phyloP scores from a whole-genome alignment of 1,140 invertebrate species.

The Drosophila takahashii region DNA sequence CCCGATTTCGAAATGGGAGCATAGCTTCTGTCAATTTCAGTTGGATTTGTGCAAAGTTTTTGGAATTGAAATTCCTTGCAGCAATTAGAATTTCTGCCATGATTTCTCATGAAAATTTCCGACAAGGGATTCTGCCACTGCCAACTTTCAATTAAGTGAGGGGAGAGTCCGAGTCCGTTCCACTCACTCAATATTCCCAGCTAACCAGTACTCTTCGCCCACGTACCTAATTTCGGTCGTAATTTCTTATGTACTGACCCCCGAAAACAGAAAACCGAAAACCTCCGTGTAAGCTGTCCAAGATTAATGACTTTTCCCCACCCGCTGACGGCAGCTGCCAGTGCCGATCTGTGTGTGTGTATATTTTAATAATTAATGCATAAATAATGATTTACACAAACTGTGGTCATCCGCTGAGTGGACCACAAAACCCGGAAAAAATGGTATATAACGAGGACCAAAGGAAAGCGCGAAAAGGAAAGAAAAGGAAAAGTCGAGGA shows the following conservation, averaged over 20 bases:
- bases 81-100: conserved; percentile 44
- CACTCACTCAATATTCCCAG: conserved; percentile 8
- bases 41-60: conserved; percentile 33
- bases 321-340: conserved; percentile 18
- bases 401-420: conserved; percentile 30
- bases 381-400: conserved; percentile 71
- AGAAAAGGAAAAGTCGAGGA: not conserved
- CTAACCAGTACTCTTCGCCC: conserved; percentile 27
- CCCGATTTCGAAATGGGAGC: conserved; percentile 10
- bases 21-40: conserved; percentile 34
- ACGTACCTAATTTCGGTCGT: conserved; percentile 40
- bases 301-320: conserved; percentile 44
- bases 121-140: conserved; percentile 14
- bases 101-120: conserved; percentile 37
- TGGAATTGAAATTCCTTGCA: conserved; percentile 34
- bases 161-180: not conserved
- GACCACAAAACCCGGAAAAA: conserved; percentile 24
- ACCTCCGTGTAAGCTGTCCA: conserved; percentile 31
- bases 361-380: conserved; percentile 70
- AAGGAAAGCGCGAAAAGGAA: conserved; percentile 17
- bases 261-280: conserved; percentile 1
- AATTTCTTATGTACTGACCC: conserved; percentile 43
- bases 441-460: conserved; percentile 17
- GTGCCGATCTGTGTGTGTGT: conserved; percentile 13
- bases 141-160: conserved; percentile 37